Percentiles rank a stretch among this genome's conserved stretches.
phyloP scores from a whole-genome alignment of 2,888 invertebrate species.

The Apantesis nais region DNA sequence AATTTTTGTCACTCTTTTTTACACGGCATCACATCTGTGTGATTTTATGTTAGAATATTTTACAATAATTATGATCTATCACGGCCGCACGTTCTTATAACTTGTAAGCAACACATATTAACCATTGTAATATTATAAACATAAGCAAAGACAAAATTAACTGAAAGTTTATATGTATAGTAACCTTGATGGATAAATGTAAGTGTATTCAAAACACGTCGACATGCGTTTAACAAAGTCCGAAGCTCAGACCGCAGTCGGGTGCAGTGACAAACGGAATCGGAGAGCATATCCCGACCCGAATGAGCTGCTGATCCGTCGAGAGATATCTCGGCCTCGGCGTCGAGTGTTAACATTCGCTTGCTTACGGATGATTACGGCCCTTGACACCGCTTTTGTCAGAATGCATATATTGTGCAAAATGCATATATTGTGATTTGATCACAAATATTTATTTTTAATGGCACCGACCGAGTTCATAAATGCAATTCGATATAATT shows the following conservation, averaged over 20 bases:
- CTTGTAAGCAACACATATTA: too few species aligned
- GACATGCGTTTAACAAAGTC: slow-evolving; percentile 83
- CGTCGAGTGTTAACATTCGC: slow-evolving; percentile 80
- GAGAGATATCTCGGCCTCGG: slow-evolving; percentile 81
- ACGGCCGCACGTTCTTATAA: not conserved
- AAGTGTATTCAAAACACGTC: slow-evolving; percentile 76
- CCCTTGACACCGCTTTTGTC: slow-evolving; percentile 76
- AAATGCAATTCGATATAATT: not conserved
- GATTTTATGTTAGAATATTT: not conserved
- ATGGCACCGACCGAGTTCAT: not conserved
- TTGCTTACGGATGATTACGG: slow-evolving; percentile 80
- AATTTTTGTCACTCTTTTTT: not conserved
- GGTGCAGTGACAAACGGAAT: slow-evolving; percentile 83
- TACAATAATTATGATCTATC: not conserved
- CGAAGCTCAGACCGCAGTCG: slow-evolving; percentile 75
- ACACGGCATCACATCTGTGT: not conserved
- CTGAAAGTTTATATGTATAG: slow-evolving; percentile 57
- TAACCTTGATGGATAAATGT: slow-evolving; percentile 67
- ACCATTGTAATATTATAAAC: slow-evolving; percentile 21
- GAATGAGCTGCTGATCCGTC: slow-evolving; percentile 82
- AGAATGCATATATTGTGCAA: slow-evolving; percentile 61
- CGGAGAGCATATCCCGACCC: slow-evolving; percentile 82
- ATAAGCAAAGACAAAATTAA: slow-evolving; percentile 17
- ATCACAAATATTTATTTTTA: too few species aligned
- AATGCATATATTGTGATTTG: too few species aligned